These are phyloP conservation scores for Takifugu flavidus DNA, from an alignment of 2,113 vertebrate genomes.

Conservation along the genomic window DNA sequence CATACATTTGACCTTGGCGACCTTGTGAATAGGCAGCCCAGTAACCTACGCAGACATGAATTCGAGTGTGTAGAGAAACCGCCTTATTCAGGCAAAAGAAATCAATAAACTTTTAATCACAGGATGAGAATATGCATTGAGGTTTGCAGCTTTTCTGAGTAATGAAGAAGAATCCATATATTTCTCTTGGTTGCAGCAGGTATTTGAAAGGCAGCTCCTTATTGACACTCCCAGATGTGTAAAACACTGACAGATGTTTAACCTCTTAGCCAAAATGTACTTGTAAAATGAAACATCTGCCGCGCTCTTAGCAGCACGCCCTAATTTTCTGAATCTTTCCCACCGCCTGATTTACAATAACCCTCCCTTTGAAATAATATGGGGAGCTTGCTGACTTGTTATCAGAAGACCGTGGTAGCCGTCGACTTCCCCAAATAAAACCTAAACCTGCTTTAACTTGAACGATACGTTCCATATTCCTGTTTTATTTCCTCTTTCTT, in stretches of 20 bases:
- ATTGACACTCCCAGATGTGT: constrained; percentile 31
- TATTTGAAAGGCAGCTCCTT: constrained; percentile 18
- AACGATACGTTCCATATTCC: background rate
- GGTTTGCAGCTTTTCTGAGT: background rate
- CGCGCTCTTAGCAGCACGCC: constrained; percentile 22
- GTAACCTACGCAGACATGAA: constrained; percentile 18
- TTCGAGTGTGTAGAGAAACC: background rate
- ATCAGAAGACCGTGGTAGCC: background rate
- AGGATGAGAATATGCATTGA: background rate
- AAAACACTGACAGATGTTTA: constrained; percentile 28
- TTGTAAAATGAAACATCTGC: constrained; percentile 44
- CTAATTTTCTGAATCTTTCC: constrained; percentile 32
- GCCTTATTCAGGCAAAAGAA: constrained; percentile 8
- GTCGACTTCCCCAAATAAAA: background rate
- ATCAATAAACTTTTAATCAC: too few relatives aligned
- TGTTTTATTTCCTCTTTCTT: background rate
- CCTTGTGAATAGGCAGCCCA: constrained; percentile 36
- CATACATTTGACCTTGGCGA: constrained; percentile 38
- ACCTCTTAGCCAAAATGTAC: constrained; percentile 11
- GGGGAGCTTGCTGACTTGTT: constrained; percentile 8
- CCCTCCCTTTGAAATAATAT: constrained; percentile 13
- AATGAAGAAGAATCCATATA: constrained; percentile 18
- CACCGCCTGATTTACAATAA: constrained; percentile 17
- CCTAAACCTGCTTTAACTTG: too few relatives aligned
- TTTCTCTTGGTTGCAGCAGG: constrained; percentile 13